Conservation (phyloP, 1,140 invertebrate species). For the Elymnias hypermnestra region DNA sequence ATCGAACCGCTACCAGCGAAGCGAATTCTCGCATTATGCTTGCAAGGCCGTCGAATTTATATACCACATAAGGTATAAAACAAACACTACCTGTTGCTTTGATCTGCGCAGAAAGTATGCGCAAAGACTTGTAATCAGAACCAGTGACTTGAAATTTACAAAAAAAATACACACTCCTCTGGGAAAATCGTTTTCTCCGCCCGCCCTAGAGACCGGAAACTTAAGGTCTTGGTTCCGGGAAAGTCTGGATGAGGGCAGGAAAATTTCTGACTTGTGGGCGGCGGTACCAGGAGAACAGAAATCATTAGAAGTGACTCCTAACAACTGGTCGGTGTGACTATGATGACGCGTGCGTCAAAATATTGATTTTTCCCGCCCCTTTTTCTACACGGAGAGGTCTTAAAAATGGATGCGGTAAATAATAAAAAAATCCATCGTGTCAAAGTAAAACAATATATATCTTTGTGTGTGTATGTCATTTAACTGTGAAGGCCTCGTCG, state of each 20-base stretch:
- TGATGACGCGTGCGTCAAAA: constrained; percentile 39
- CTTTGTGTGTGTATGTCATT: no score
- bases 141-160: background rate
- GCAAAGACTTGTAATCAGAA: background rate
- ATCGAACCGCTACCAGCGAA: no score
- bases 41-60: no score
- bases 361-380: constrained; percentile 53
- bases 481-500: no score
- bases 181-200: constrained; percentile 16
- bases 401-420: constrained; percentile 8
- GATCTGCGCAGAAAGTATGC: constrained; percentile 5
- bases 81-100: background rate
- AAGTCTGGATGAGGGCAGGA: constrained; percentile 65
- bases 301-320: constrained; percentile 22
- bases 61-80: no score
- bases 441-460: no score
- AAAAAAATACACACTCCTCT: constrained; percentile 2
- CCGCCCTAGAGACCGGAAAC: constrained; percentile 62
- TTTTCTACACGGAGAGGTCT: no score
- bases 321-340: constrained; percentile 1
- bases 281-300: constrained; percentile 50
- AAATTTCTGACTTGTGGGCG: constrained; percentile 73
- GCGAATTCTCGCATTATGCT: no score
- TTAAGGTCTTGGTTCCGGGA: constrained; percentile 56
- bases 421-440: background rate